Evolutionary conservation across 1,140 invertebrate genomes (phyloP).

Genomic region (Scylla paramamosain): DNA sequence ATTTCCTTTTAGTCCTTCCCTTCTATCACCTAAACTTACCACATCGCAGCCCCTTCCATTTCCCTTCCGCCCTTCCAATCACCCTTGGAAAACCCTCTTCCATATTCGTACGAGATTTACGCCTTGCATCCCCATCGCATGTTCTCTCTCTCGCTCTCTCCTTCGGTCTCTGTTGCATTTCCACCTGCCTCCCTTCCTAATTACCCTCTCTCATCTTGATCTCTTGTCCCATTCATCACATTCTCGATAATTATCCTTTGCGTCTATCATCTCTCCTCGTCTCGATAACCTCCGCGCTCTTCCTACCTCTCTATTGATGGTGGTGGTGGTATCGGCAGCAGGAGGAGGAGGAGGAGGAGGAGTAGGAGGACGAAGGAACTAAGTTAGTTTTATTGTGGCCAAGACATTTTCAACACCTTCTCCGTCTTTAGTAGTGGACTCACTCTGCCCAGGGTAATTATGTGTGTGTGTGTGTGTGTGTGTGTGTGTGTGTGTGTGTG

Average conservation of each 20-base stretch:
- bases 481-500: constrained; percentile 20
- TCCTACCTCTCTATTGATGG: too few species aligned
- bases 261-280: not conserved
- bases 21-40: constrained; percentile 15
- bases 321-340: too few species aligned
- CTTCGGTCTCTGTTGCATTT: not conserved
- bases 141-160: not conserved
- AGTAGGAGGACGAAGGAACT: too few species aligned
- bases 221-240: constrained; percentile 9
- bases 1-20: constrained; percentile 11
- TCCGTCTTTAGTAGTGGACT: too few species aligned
- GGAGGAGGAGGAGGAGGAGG: too few species aligned
- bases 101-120: not conserved
- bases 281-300: too few species aligned
- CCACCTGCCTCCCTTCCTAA: constrained; percentile 1
- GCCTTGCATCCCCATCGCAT: not conserved
- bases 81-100: not conserved
- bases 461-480: constrained; percentile 20
- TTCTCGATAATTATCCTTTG: constrained; percentile 5
- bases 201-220: not conserved
- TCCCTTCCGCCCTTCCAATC: constrained; percentile 18
- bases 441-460: too few species aligned
- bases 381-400: too few species aligned
- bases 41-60: not conserved
- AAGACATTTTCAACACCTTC: too few species aligned